Conservation (phyloP, 2,888 invertebrate genomes). For the Stenurella melanura region DNA sequence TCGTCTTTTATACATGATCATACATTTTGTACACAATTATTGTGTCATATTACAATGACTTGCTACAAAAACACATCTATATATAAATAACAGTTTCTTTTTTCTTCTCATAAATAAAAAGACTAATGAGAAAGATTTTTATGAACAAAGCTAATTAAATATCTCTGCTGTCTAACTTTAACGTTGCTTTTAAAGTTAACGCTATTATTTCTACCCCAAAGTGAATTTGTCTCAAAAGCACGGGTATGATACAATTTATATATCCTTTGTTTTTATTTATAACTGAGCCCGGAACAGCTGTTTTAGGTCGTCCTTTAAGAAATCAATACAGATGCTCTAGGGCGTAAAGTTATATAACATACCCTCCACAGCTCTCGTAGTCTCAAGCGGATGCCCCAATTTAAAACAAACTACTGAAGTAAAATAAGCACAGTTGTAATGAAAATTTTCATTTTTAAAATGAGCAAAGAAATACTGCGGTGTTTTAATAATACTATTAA, state of each 20-base stretch:
- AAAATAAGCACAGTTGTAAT: not conserved
- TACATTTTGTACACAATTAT: no score
- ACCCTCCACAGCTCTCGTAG: not conserved
- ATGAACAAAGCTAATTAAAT: no score
- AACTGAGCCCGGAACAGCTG: constrained; percentile 8
- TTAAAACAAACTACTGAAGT: not conserved
- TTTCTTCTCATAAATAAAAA: no score
- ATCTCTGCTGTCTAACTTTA: not conserved
- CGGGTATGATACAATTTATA: not conserved
- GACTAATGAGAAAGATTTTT: no score
- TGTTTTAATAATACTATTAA: no score
- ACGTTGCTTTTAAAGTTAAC: not conserved
- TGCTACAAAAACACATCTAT: no score
- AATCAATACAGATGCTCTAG: constrained; percentile 10
- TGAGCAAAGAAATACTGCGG: no score
- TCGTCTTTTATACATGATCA: no score
- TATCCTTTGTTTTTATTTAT: constrained; percentile 9
- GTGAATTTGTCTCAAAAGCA: not conserved
- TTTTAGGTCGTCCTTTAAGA: constrained; percentile 2
- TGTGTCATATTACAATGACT: no score
- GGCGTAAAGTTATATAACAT: constrained; percentile 1
- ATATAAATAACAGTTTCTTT: no score
- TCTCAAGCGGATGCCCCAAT: not conserved
- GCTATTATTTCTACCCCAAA: not conserved
- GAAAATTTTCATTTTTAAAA: constrained; percentile 1